Base-by-base conservation (phyloP, 2,797 vertebrate genomes). In the Philypnodon macrostomus region DNA sequence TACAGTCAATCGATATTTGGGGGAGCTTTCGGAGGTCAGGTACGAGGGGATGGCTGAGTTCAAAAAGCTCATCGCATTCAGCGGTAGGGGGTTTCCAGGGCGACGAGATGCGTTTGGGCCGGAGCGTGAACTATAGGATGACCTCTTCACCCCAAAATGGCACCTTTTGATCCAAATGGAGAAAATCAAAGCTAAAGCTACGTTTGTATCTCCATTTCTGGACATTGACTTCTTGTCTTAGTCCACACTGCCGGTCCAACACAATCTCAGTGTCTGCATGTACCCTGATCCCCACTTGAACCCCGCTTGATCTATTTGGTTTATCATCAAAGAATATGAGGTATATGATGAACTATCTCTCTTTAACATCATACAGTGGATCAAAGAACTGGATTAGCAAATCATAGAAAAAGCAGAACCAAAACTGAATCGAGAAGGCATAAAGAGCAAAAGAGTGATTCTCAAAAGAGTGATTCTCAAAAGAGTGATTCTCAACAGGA, bases 341-440 rank as follows among this genome's bases (percentile, higher is more conserved):
- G 93, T 94, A 94, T 94, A 92, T 91, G 91, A 94, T 89, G 89
- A 92, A 90, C 91, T 93, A 90, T 93, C 92, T 93, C 90, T 92
- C 91, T 92, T 87, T 87, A 85, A 86, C 84, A 85, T 80, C 85
- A 80, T 63, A 76, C 72, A 84, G 71, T 70, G 87, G 80, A 80
- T 64, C 53, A 77, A 64, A 67, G 68, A 76, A 79, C 70, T 72
- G 47, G 27, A 51, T 44, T n/a, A 44, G 34, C 77, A 54, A 77
- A 56, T 53, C 24, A 65, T 46, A 77, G 47, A 79, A 62, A 27
- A 84, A 79, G 55, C 44, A 41, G 47, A 77, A 79, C 58, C 50
- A 37, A 67, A 67, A 59, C 13, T 16, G 1, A 16, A 63, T n/a
- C 56, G 42, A 50, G 49, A 61, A 55, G 60, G 16, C n/a, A 47